phyloP scores from a whole-genome alignment of 2,797 vertebrate genomes.

The Eulemur albifrons region DNA sequence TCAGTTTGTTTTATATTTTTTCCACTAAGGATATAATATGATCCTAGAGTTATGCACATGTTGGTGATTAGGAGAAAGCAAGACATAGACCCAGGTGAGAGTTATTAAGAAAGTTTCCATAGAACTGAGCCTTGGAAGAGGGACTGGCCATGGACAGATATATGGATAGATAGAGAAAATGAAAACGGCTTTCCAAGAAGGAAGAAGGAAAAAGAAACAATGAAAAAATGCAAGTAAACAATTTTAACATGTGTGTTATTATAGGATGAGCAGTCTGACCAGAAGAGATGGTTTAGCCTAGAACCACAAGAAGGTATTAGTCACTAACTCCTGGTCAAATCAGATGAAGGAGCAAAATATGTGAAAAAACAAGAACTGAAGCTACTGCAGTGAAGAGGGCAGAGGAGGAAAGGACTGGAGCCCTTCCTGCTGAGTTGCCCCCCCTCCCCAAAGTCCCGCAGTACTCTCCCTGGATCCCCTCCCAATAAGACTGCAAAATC shows the following conservation, averaged over 20 bases:
- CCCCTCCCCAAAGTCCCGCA: neutral
- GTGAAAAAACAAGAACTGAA: neutral
- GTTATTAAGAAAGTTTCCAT: neutral
- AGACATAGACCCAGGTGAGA: neutral
- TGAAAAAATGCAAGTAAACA: neutral
- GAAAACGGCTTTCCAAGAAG: neutral
- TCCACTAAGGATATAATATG: neutral
- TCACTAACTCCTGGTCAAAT: neutral
- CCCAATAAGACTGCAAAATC: neutral
- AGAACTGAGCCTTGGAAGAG: neutral
- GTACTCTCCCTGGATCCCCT: neutral
- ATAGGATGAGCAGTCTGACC: neutral
- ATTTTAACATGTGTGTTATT: neutral
- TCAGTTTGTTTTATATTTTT: neutral
- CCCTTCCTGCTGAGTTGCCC: neutral
- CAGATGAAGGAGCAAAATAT: neutral
- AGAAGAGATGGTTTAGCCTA: neutral
- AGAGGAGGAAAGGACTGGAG: fast-evolving
- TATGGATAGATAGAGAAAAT: neutral
- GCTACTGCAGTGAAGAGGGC: neutral
- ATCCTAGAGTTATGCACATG: neutral
- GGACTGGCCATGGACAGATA: too few species aligned
- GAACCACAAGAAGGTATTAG: neutral
- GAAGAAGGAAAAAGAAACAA: neutral
- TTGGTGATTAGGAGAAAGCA: neutral